Base-by-base conservation (phyloP, 2,113 vertebrate genomes). In the Zootoca vivipara region DNA sequence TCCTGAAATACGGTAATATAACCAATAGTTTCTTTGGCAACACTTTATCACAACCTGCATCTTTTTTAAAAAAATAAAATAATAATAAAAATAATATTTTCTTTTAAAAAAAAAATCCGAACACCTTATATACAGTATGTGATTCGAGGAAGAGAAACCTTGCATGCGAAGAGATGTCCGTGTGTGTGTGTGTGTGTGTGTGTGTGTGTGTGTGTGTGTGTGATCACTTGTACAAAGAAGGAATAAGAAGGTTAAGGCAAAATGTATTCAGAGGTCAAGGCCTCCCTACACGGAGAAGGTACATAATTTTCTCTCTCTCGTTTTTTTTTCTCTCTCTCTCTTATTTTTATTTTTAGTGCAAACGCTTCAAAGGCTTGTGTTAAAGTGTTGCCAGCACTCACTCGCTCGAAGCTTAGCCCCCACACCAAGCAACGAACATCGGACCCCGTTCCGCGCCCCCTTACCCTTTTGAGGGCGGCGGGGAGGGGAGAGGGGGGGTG, bases 21-120 rank as follows among this genome's bases (percentile, higher is more conserved):
- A 92, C 93, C 93, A 93, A 93, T 91, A 93, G 90, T 92, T 93
- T 96, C 96, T 96, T 96, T 96, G 96, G 95, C 96, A 96, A 96
- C 92, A 94, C 96, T 94, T 94, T 93, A 95, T 92, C 95, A 95
- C 94, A 91, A 95, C 94, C 94, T 94, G 94, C 93, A 94, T 94
- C 89, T 26, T 26, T 30, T 22, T 52, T 40, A 26, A 52, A 65
- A 83, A 83, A 78, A 78, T 91, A 95, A 94, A 95, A 92, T 92
- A 94, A 94, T 91, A 93, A 93, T 93, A 65, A 83, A 75, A 78
- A 92, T 92, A 94, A 93, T 92, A 94, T 93, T 93, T 42, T 30
- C 26, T 58, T 62, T 70, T 22, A 52, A 74, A 95, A 91, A 94
- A 93, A 75, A 87, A 85, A 94, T 93, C 89, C 89, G 92, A 83